Evolutionary conservation across 2,888 invertebrate genomes (phyloP), one percentile per base, ranked within the genome.

Genomic region (Gandaritis pyraliata): DNA sequence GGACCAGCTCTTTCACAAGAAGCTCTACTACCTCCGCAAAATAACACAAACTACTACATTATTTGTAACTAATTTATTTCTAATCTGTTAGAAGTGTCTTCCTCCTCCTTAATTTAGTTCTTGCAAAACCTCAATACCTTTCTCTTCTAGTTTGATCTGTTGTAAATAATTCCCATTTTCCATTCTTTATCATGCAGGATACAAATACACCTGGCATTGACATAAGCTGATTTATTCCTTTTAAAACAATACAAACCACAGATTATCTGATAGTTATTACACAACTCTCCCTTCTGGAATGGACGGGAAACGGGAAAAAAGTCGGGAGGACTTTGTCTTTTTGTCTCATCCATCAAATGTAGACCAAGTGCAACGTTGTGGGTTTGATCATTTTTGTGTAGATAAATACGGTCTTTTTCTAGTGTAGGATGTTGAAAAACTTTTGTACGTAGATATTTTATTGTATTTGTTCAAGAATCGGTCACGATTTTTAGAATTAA

Each of bases 151-250:
- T 45, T 41, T 41, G 15, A n/a, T 41, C 8, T 41, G 2, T 13
- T 3, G 15, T 30, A n/a, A 23, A 13, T 29, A 5, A 48, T 15
- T 33, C 48, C 48, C 11, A 48, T 48, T 48, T 48, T 48, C 30
- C 2, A 10, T 33, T 33, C 33, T 47, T 29, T 5, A 23, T 15
- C 12, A 46, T 43, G 29, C 58, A 66, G 68, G 66, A 70, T 57
- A 65, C 70, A 67, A 63, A 67, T 65, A 66, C 67, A 65, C 71
- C 70, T 66, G 66, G 72, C 89, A 88, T 75, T 81, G 81, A 80
- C 81, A 78, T 78, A 77, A 78, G 75, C 85, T 87, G 90, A 90
- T 90, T 88, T 90, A 88, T 87, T 78, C 76, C 67, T 72, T 75
- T 76, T 80, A 75, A 85, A 80, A 85, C 84, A 85, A 85, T 83